Evolutionary conservation across 2,888 invertebrate species (phyloP).

Genomic region (Pollenia angustigena): DNA sequence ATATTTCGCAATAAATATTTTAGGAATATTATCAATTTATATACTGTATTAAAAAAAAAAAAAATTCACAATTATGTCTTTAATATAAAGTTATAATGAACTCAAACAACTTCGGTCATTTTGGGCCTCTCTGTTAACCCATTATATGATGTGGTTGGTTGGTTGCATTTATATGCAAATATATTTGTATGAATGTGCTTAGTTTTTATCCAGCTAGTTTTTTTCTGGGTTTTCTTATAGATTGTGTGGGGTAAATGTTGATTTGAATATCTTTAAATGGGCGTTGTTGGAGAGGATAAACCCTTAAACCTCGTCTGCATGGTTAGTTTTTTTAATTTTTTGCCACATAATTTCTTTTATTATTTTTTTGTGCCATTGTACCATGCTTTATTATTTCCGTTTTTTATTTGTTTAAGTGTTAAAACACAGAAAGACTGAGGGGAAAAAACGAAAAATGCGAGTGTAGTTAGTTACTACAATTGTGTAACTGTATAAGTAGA

Average conservation of each 20-base stretch:
- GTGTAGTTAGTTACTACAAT: slow-evolving; percentile 62
- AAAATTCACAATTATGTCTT: no score
- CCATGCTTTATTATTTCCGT: slow-evolving; percentile 67
- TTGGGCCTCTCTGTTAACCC: slow-evolving; percentile 11
- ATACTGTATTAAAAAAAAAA: no score
- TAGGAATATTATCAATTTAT: no score
- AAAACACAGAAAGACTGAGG: slow-evolving; percentile 20
- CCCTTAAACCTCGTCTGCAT: slow-evolving; percentile 28
- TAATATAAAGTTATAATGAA: no score
- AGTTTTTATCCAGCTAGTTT: slow-evolving; percentile 3
- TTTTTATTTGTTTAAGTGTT: slow-evolving; percentile 69
- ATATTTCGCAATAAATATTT: no score
- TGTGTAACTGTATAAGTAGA: slow-evolving; percentile 71
- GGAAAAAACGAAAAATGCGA: slow-evolving; percentile 2
- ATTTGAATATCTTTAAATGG: slow-evolving; percentile 66
- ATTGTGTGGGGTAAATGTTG: slow-evolving; percentile 56
- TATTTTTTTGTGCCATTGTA: slow-evolving; percentile 26
- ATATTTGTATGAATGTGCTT: background rate
- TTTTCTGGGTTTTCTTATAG: slow-evolving; percentile 41
- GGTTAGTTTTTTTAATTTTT: background rate
- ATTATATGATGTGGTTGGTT: slow-evolving; percentile 60
- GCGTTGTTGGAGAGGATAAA: slow-evolving; percentile 7
- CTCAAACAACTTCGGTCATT: no score
- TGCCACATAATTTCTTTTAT: background rate
- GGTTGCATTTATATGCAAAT: slow-evolving; percentile 15